Base-by-base conservation (phyloP, 2,888 invertebrate species). In the Aspidiotus rigidus region DNA sequence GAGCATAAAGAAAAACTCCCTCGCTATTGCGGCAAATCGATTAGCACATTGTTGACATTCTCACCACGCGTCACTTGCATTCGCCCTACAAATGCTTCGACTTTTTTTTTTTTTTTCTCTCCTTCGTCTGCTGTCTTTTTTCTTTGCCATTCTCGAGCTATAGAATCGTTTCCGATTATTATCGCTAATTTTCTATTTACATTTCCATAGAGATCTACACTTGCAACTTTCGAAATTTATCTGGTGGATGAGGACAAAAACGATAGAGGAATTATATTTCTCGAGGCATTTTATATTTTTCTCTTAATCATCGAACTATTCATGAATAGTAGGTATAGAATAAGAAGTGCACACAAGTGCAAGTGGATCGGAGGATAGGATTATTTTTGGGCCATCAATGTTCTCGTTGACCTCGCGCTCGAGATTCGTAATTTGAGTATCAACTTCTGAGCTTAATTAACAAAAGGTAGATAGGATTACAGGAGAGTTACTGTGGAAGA, bases 1-100 rank as follows among this genome's bases (percentile, higher is more conserved):
- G 59, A 15, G 42, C 9, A 15, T 41, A 16, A 13, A 28, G 41
- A 17, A 55, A 55, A 44, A 42, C 40, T n/a, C n/a, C 15, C 42
- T 17, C 16, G n/a, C 64, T 11, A 54, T 40, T 28, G 15, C 53
- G 55, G 66, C 66, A 66, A 66, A 66, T 66, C 66, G 66, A 66
- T 66, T 66, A 66, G 66, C 66, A 66, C 66, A 66, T 66, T 66
- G 66, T 66, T 66, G 66, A 66, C 59, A 66, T 66, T 66, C 66
- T 66, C 59, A 66, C 66, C 66, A 66, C 66, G 66, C 59, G 66
- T 66, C 66, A 66, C 44, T 66, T 59, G 53, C 66, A 66, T 66
- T 66, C 57, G 59, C 66, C 66, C 66, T 57, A 66, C 59, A 66
- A 66, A 66, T 57, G 66, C 57, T 49, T 39, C 13, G 44, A 57